phyloP scores from a whole-genome alignment of 2,113 vertebrate genomes.

The Dunckerocampus dactyliophorus region DNA sequence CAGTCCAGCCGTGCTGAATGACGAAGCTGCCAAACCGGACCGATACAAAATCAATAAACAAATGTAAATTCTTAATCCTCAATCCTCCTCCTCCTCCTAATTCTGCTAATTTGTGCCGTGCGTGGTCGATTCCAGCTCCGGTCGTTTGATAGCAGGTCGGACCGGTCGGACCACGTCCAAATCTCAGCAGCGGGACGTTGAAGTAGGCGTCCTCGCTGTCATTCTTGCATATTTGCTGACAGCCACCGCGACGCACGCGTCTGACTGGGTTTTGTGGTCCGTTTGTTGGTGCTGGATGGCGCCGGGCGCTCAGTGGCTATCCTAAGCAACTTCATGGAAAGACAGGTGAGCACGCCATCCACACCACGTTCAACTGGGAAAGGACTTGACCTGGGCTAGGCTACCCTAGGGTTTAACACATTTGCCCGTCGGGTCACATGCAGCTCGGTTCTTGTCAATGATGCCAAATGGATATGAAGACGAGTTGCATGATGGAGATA shows the following conservation, averaged over 20 bases:
- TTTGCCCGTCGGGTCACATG: background rate
- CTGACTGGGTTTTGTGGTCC: background rate
- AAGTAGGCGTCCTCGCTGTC: conserved; percentile 29
- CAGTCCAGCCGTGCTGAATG: no score
- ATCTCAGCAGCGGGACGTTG: conserved; percentile 42
- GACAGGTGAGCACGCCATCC: background rate
- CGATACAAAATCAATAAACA: no score
- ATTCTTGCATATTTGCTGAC: conserved; percentile 5
- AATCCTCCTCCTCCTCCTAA: background rate
- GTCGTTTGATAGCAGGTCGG: conserved; percentile 42
- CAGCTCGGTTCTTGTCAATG: no score
- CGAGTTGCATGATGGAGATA: no score
- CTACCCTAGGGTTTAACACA: background rate
- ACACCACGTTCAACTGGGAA: background rate
- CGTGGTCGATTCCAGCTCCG: background rate
- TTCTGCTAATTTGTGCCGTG: conserved; percentile 12
- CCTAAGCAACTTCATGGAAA: no score
- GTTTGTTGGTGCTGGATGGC: background rate
- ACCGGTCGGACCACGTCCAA: conserved; percentile 43
- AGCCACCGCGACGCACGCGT: background rate
- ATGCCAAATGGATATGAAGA: no score
- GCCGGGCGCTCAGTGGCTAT: background rate
- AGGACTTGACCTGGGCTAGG: background rate
- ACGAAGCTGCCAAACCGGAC: no score
- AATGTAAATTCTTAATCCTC: no score